A percentile compares a stretch with the other conserved stretches of the same genome.
Conservation (phyloP, 2,888 invertebrate genomes). For the Drosophila putrida region DNA sequence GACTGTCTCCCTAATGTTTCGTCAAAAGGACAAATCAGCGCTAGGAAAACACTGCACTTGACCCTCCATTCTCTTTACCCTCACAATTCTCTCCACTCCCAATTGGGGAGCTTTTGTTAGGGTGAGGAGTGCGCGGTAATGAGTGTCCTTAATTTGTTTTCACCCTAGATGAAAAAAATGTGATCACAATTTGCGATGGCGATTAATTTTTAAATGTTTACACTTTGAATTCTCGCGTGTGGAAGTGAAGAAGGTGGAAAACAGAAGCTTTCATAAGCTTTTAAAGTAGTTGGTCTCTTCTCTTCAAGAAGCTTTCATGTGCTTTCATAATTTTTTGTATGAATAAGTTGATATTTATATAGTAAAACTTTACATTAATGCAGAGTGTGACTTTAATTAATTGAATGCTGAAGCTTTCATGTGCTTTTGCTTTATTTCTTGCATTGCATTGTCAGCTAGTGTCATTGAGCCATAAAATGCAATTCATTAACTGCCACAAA, state of each 20-base stretch:
- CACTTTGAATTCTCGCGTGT: slow-evolving; percentile 1
- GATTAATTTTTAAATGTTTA: slow-evolving; percentile 55
- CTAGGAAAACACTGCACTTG: slow-evolving; percentile 44
- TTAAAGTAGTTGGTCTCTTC: neutral
- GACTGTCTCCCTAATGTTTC: slow-evolving; percentile 66
- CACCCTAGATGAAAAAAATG: slow-evolving; percentile 12
- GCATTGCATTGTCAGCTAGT: neutral
- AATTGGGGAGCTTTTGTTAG: neutral
- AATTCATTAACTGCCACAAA: slow-evolving; percentile 21
- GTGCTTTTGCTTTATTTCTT: neutral
- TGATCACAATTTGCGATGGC: slow-evolving; percentile 52
- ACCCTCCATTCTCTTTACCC: slow-evolving; percentile 24
- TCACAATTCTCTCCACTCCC: neutral
- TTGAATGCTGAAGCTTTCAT: neutral
- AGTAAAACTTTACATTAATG: no score
- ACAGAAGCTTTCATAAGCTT: slow-evolving; percentile 10
- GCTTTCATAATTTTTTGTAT: neutral
- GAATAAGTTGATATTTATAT: no score
- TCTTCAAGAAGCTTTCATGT: neutral
- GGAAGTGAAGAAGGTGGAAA: neutral
- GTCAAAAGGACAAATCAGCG: slow-evolving; percentile 66
- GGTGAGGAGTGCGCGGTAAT: slow-evolving; percentile 18
- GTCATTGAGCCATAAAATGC: slow-evolving; percentile 12
- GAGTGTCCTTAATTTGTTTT: slow-evolving; percentile 48
- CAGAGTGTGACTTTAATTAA: no score